A percentile compares a stretch with the other conserved stretches of the same genome.
These are phyloP conservation scores for Camelus dromedarius DNA, from an alignment of 2,113 vertebrate species.

Conservation along the genomic window DNA sequence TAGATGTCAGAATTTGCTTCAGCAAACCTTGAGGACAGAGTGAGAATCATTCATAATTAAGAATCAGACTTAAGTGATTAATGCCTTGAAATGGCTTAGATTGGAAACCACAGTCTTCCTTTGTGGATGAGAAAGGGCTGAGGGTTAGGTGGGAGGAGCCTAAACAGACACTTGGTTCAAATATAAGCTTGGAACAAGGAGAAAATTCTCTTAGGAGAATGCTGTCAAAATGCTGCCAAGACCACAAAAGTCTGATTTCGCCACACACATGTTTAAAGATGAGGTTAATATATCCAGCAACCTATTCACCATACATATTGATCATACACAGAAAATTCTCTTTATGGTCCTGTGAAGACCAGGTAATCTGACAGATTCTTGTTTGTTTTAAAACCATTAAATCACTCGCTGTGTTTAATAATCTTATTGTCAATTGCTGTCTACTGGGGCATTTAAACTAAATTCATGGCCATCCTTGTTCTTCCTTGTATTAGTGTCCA, in stretches of 20 bases:
- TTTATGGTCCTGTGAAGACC: background rate
- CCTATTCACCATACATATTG: background rate
- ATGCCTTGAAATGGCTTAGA: background rate
- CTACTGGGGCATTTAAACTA: conserved; percentile 1
- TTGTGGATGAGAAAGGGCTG: background rate
- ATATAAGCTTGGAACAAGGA: background rate
- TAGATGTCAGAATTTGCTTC: conserved; percentile 30
- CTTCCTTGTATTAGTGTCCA: background rate
- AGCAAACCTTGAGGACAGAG: background rate
- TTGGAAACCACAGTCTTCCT: background rate
- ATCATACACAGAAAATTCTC: background rate
- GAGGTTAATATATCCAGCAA: background rate
- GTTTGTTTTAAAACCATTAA: conserved; percentile 29
- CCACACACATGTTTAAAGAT: background rate
- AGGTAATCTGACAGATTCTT: background rate
- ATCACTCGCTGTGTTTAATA: background rate
- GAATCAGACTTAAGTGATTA: background rate
- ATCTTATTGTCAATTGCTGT: background rate
- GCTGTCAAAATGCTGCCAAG: background rate
- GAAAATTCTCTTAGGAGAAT: background rate
- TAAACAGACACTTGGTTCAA: background rate
- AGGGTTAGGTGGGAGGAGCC: background rate
- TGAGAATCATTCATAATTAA: background rate
- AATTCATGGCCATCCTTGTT: background rate
- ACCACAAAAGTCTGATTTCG: background rate